Evolutionary conservation across 64 coral and sea anemone genomes (phyloP).

Genomic region (Montipora cactus): DNA sequence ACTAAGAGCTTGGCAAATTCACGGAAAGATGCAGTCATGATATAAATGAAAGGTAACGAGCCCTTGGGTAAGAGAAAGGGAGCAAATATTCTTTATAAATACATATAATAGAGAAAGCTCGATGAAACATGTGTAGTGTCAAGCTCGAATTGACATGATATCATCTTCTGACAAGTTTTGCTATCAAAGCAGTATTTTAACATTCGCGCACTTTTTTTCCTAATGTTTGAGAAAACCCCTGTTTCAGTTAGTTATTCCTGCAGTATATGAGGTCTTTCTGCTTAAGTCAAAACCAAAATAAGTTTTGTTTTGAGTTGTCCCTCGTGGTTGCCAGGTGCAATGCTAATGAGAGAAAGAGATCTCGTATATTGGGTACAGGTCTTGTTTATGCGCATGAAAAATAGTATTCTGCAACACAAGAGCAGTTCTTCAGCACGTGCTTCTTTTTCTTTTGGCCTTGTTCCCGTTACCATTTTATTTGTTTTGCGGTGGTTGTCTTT

Average conservation of each 20-base stretch:
- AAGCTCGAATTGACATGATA: neutral
- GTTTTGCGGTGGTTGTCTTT: neutral
- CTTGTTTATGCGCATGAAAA: neutral
- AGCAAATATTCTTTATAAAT: neutral
- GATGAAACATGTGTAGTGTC: too few species aligned
- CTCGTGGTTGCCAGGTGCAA: constrained; percentile 21
- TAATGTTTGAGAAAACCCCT: neutral
- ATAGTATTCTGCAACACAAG: neutral
- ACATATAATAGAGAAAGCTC: neutral
- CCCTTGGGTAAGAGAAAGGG: neutral
- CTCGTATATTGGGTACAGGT: constrained; percentile 30
- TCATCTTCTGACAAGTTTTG: neutral
- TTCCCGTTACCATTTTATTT: neutral
- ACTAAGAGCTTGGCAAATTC: neutral
- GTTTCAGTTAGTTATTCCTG: neutral
- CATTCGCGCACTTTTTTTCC: neutral
- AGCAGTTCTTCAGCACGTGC: neutral
- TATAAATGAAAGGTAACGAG: neutral
- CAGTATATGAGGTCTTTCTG: neutral
- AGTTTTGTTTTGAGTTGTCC: constrained; percentile 14
- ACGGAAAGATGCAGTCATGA: neutral
- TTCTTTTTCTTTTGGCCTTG: neutral
- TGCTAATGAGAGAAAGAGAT: neutral
- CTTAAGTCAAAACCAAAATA: neutral
- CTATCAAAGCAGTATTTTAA: neutral